Base-by-base conservation (phyloP, 2,888 invertebrate genomes). In the Carcina quercana region DNA sequence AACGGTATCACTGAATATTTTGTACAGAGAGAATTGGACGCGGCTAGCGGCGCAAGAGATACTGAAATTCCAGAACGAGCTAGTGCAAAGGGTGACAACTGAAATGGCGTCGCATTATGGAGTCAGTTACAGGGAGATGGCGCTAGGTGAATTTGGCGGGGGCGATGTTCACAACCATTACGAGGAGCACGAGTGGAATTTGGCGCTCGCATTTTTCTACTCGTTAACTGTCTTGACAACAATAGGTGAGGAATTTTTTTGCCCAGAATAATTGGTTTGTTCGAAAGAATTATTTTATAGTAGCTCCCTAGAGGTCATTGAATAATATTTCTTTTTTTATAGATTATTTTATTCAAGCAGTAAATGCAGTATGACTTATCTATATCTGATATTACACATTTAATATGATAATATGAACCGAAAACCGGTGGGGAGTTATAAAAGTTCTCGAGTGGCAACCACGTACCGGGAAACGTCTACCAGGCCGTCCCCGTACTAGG, bases 151-250 rank as follows among this genome's bases (percentile, higher is more conserved):
- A 59, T 79, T 73, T 32, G 70, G 67, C 38, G 72, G 66, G 22
- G 59, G 52, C 44, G 73, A 74, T 57, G 48, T 72, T 47, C 59
- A 64, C 46, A 69, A 75, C 69, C 67, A 82, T 70, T 73, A 75
- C 45, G 80, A 85, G 45, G 89, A 90, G 50, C 88, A 91, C 66
- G 93, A 94, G 68, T 95, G 94, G 94, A 94, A 92, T 68, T 91
- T 94, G 68, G 93, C 94, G 33, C 89, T 92, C 58, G 95, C 97
- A 32, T 97, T 97, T 80, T 89, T 97, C 53, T 97, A 97, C 79
- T 96, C 96, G 13, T 87, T 97, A 49, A 97, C 97, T 20, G 95
- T 97, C 45, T 87, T 97, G 53, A 97, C 96, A 29, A 97, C 94
- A 39, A 93, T 94, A 66, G 94, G 94, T 94, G 71, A 90, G 91